Conservation (phyloP, 2,113 vertebrate genomes). For the Conger conger region DNA sequence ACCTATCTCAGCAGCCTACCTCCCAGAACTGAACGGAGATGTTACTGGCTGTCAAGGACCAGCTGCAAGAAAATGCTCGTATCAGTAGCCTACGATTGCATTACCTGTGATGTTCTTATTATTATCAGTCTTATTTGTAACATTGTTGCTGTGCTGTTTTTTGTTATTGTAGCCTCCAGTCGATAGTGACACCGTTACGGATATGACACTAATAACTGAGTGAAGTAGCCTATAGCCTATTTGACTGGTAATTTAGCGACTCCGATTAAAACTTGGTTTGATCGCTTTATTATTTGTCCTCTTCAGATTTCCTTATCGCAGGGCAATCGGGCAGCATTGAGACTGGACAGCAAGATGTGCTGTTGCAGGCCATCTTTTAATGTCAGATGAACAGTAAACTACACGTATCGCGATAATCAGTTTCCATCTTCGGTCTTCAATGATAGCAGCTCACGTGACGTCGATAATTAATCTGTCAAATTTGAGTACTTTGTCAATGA, state of each 20-base stretch:
- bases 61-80: neutral
- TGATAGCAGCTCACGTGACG: neutral
- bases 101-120: neutral
- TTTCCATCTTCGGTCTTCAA: neutral
- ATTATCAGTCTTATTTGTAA: neutral
- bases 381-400: neutral
- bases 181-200: neutral
- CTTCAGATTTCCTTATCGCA: neutral
- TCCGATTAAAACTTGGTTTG: neutral
- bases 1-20: neutral
- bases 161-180: neutral
- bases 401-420: slow-evolving; percentile 5
- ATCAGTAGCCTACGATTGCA: neutral
- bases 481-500: neutral
- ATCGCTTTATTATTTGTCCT: neutral
- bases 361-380: neutral
- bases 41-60: neutral
- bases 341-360: neutral
- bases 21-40: neutral
- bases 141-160: neutral
- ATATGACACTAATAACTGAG: neutral
- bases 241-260: neutral
- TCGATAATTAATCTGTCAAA: neutral
- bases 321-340: neutral
- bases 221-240: no score